A percentile compares a stretch with the other conserved stretches of the same genome.
Evolutionary conservation across 1,140 invertebrate genomes (phyloP).

Genomic region (Galleria mellonella): DNA sequence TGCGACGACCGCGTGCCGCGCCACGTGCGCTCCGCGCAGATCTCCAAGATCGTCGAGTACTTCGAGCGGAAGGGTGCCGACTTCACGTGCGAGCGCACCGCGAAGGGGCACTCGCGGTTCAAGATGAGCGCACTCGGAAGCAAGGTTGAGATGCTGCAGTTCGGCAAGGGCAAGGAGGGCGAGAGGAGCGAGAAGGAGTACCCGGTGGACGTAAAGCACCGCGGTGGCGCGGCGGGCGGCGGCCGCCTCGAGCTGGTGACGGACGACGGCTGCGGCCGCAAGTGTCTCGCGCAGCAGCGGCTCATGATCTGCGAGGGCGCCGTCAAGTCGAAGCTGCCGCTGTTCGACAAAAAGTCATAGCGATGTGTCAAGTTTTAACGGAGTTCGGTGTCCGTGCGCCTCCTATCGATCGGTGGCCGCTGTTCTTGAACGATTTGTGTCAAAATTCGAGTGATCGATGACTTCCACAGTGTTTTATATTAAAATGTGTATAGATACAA

Average conservation of each 20-base stretch:
- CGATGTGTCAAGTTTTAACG: constrained; percentile 7
- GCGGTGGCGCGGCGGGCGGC: constrained; percentile 38
- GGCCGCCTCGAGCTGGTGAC: constrained; percentile 28
- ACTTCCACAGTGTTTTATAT: constrained; percentile 3
- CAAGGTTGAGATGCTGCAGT: constrained; percentile 23
- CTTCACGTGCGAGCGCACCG: constrained; percentile 48
- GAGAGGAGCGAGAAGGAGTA: constrained; percentile 25
- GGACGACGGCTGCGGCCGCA: constrained; percentile 24
- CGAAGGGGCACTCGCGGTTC: constrained; percentile 13
- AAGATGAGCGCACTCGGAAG: constrained; percentile 13
- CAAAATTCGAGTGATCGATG: constrained; percentile 1
- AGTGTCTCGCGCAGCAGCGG: constrained; percentile 72
- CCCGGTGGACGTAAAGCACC: constrained; percentile 43
- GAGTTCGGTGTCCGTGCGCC: background rate
- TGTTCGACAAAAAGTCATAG: constrained; percentile 86
- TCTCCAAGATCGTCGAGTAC: constrained; percentile 91
- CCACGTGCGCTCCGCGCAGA: constrained; percentile 79
- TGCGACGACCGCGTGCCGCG: constrained; percentile 79
- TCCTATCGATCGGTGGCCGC: background rate
- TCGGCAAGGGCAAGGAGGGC: constrained; percentile 1
- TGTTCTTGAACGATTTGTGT: background rate
- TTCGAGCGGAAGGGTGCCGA: constrained; percentile 83
- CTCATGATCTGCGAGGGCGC: constrained; percentile 86
- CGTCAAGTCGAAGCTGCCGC: constrained; percentile 86
- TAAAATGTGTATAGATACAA: background rate